Conservation (phyloP, 2,797 vertebrate genomes). For the Mus minutoides region DNA sequence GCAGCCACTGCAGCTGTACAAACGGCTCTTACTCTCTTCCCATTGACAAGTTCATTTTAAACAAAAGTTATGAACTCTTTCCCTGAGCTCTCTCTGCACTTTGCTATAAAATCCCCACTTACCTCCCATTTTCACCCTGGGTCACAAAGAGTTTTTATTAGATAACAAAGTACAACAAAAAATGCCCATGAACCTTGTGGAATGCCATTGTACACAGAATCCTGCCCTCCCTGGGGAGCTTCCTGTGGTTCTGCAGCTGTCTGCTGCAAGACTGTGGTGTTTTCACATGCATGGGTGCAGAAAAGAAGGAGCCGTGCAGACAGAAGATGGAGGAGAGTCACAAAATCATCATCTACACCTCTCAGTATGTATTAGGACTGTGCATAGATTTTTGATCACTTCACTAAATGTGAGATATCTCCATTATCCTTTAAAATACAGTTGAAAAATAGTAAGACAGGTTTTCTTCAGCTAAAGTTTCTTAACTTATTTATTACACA, state of each 20-base stretch:
- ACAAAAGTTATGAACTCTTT: slow-evolving; percentile 46
- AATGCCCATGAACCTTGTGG: neutral
- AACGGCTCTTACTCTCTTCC: slow-evolving; percentile 5
- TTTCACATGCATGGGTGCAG: neutral
- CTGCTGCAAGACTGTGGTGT: neutral
- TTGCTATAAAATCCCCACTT: slow-evolving; percentile 68
- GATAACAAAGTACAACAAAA: slow-evolving; percentile 65
- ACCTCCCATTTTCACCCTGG: slow-evolving; percentile 56
- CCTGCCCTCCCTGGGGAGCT: neutral
- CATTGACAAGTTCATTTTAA: slow-evolving; percentile 61
- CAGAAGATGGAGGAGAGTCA: neutral
- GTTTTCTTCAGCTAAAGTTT: slow-evolving; percentile 1
- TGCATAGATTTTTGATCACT: neutral
- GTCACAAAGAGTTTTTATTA: slow-evolving; percentile 70
- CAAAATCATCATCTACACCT: neutral
- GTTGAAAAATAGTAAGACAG: neutral
- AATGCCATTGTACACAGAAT: slow-evolving; percentile 23
- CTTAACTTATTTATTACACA: neutral
- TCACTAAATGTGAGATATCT: neutral
- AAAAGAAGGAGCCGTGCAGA: neutral
- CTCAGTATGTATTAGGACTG: neutral
- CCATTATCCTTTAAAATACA: neutral
- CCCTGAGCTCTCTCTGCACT: slow-evolving; percentile 42
- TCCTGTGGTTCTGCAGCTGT: neutral
- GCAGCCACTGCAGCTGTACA: slow-evolving; percentile 40